These are phyloP conservation scores for Diarsia mendica DNA, from an alignment of 2,888 invertebrate species.

Conservation along the genomic window DNA sequence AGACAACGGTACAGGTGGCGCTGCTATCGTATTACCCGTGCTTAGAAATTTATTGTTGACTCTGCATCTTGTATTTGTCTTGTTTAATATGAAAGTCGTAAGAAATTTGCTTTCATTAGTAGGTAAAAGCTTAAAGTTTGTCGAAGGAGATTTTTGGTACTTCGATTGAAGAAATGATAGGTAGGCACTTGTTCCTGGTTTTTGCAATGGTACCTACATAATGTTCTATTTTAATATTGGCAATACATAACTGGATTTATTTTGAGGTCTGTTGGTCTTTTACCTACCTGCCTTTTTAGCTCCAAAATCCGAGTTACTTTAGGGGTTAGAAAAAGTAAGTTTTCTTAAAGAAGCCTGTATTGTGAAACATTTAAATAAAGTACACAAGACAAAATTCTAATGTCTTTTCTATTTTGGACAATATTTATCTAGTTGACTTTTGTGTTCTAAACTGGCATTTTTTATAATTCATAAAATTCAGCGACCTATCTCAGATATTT, in stretches of 20 bases:
- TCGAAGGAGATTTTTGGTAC: not conserved
- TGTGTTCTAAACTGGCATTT: not conserved
- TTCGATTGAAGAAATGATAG: not conserved
- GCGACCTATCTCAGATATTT: not conserved
- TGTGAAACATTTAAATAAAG: too few species aligned
- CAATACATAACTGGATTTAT: too few species aligned
- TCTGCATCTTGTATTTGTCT: constrained; percentile 39
- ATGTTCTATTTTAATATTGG: too few species aligned
- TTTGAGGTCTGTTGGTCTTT: too few species aligned
- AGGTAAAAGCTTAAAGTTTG: not conserved
- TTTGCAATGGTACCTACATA: too few species aligned
- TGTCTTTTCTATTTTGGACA: not conserved
- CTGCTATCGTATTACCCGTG: constrained; percentile 58
- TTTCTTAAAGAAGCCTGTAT: too few species aligned
- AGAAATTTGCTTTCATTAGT: constrained; percentile 15
- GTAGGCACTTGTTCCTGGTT: too few species aligned
- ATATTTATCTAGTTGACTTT: not conserved
- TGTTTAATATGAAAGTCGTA: constrained; percentile 21
- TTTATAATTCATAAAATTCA: not conserved
- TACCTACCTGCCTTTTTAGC: too few species aligned
- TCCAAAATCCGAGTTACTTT: too few species aligned
- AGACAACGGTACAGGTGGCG: constrained; percentile 60
- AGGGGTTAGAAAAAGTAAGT: too few species aligned
- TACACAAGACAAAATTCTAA: not conserved
- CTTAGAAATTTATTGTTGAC: constrained; percentile 48